Evolutionary conservation across 2,113 vertebrate genomes (phyloP).

Genomic region (Glareola pratincola): DNA sequence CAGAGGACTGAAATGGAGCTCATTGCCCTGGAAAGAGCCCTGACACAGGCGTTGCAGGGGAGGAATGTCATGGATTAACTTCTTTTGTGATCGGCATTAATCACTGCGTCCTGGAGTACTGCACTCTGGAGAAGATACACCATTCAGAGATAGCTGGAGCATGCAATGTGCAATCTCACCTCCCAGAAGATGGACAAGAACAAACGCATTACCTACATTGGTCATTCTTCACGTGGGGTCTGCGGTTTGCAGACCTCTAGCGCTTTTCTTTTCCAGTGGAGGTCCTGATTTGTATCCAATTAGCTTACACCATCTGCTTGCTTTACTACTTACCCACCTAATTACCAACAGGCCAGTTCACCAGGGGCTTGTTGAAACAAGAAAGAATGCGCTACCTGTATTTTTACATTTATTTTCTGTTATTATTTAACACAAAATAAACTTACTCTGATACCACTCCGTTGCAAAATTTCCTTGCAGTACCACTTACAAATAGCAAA

Average conservation of each 20-base stretch:
- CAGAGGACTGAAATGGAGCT: slow-evolving; percentile 23
- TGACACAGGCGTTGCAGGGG: not conserved
- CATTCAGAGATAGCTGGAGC: not conserved
- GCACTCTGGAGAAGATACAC: not conserved
- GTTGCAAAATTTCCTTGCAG: not conserved
- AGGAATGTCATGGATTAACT: not conserved
- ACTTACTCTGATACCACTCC: not conserved
- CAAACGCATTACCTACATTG: not conserved
- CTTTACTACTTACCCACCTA: not conserved
- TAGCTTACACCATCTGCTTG: not conserved
- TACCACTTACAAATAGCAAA: not conserved
- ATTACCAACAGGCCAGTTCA: not conserved
- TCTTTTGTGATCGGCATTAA: not conserved
- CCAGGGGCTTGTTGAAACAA: not conserved
- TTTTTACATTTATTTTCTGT: not conserved
- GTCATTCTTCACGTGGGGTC: not conserved
- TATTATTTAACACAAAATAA: not conserved
- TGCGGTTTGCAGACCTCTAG: not conserved
- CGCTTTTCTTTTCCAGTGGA: not conserved
- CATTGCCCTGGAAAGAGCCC: slow-evolving; percentile 10
- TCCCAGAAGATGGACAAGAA: not conserved
- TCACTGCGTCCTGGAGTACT: not conserved
- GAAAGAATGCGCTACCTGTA: not conserved
- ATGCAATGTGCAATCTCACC: not conserved
- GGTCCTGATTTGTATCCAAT: not conserved